These are phyloP conservation scores for Andinoacara biseriatus DNA, from an alignment of 2,113 vertebrate genomes.

Conservation along the genomic window DNA sequence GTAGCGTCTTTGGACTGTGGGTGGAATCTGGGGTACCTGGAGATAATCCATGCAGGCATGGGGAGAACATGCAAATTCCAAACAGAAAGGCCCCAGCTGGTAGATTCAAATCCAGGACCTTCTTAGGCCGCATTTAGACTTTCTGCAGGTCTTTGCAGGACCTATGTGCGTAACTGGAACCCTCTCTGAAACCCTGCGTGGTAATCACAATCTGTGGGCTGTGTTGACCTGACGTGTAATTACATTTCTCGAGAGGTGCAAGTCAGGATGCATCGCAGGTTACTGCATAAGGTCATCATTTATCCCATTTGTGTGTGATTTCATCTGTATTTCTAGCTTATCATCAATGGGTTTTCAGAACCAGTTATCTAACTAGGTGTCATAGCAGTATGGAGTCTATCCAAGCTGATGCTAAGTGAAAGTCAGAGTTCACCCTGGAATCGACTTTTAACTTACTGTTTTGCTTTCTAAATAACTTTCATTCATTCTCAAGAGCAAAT, in stretches of 20 bases:
- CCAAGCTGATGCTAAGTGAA: fast-evolving
- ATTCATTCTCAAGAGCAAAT: neutral
- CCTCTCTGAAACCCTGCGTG: too few relatives aligned
- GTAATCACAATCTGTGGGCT: too few relatives aligned
- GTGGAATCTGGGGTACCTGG: neutral
- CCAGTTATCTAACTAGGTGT: neutral
- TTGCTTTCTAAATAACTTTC: neutral
- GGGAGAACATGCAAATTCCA: neutral
- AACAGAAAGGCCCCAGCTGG: neutral
- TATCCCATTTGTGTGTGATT: neutral
- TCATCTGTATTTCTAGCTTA: neutral
- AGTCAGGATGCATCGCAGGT: too few relatives aligned
- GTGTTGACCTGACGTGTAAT: too few relatives aligned
- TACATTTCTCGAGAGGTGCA: too few relatives aligned
- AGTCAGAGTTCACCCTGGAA: neutral
- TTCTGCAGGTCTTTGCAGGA: too few relatives aligned
- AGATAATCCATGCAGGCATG: neutral
- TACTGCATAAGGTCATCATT: too few relatives aligned
- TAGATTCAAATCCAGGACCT: neutral
- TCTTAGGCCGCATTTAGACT: neutral
- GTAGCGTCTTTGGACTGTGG: neutral
- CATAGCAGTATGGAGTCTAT: fast-evolving
- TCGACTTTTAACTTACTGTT: neutral
- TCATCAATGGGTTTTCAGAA: neutral
- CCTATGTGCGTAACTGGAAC: too few relatives aligned